Evolutionary conservation across 2,888 invertebrate genomes (phyloP), one percentile per base, ranked within the genome.

Genomic region (Hypercompe scribonia): DNA sequence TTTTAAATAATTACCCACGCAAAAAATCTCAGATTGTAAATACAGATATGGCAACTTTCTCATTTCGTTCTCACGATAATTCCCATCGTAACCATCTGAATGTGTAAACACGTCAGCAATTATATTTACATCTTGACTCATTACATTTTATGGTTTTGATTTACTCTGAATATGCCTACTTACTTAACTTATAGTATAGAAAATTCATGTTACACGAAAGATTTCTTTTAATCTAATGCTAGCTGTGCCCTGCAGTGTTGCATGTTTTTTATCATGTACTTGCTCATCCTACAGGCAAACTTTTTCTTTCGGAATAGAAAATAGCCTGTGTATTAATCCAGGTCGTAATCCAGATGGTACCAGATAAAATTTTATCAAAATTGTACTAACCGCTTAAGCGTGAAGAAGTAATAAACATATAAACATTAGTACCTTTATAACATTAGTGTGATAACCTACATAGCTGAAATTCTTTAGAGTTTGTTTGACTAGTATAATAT

Each of bases 401-500:
- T 24, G 1, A 54, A n/a, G 50, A n/a, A n/a, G 24, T n/a, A n/a
- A 54, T n/a, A n/a, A 50, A n/a, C 50, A n/a, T 24, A 50, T 8
- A 54, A 24, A n/a, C n/a, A 11, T 54, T 54, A 1, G n/a, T n/a
- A 3, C 42, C 42, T 15, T 39, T 10, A 39, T 11, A 11, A 39
- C 11, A 11, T 42, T 42, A 42, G 42, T 42, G 42, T 42, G 42
- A 42, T 42, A 15, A 42, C 42, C 42, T 39, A 42, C 3, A 15
- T 3, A 42, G 11, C 15, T 42, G 24, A 18, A 50, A 50, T 50
- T 24, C 0, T 8, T 21, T 24, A 7, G 50, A 46, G 21, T 0
- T 21, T 50, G 1, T 50, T 39, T 24, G 2, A n/a, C 54, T n/a
- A 13, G n/a, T 3, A n/a, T 54, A 72, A 69, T 83, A 77, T 77